Evolutionary conservation across 1,140 invertebrate genomes (phyloP), one percentile per base, ranked within the genome.

Genomic region (Gryllus bimaculatus): DNA sequence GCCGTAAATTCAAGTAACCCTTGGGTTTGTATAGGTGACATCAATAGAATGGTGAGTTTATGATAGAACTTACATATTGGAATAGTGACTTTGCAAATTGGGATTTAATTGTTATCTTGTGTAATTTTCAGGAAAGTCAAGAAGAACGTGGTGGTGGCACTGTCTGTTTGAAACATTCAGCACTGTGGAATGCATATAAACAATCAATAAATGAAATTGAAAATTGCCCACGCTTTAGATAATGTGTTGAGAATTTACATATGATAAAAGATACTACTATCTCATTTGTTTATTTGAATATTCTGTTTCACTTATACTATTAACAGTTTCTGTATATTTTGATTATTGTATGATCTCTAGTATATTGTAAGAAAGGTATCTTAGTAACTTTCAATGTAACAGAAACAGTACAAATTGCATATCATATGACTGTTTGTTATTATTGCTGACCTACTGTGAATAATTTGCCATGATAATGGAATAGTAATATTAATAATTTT

Each of bases 21-120:
- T 75, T 96, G 94, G 93, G 89, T 93, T 79, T 98, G 97, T 84
- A 90, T 98, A 18, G 95, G 95, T 15, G 96, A 98, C 84, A 96
- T 98, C 26, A 98, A 98, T 85, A 89, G 96, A 89, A 92, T 93
- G 85, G 93, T 95, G 86, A 88, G 86, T 86, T 79, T 81, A 18
- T 80, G 39, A 54, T 76, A n/a, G 10, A 39, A 49, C 48, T 47
- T 66, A 8, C 73, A 49, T 73, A 48, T 77, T 47, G 20, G 0
- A 78, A 74, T n/a, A 49, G 78, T 78, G 73, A 78, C 81, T 73
- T 47, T 78, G 76, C 78, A 81, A 47, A 74, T 79, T 73, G 77
- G 78, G 21, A 10, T 74, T 1, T 78, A 80, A 76, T 75, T 26
- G 74, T 78, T 78, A 48, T 77, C 80, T 79, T 73, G 78, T 80